Percentiles rank a stretch among this genome's conserved stretches.
phyloP scores from a whole-genome alignment of 2,888 invertebrate species.

The Fragum fragum region DNA sequence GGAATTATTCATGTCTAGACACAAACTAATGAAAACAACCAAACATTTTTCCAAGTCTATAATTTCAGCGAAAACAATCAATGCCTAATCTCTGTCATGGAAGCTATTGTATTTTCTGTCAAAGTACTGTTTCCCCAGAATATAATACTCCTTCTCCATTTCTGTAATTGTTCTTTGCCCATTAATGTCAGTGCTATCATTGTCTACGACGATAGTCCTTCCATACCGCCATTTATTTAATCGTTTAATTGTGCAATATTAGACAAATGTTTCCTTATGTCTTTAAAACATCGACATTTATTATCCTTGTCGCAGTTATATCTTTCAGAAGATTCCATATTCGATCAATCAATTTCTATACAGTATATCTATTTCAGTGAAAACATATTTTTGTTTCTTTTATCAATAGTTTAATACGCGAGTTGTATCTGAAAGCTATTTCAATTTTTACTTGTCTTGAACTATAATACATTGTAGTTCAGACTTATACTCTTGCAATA shows the following conservation, averaged over 20 bases:
- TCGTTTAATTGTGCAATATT: slow-evolving; percentile 28
- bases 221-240: slow-evolving; percentile 23
- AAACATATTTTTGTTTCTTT: too few relatives aligned
- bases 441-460: too few relatives aligned
- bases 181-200: slow-evolving; percentile 1
- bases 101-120: slow-evolving; percentile 20
- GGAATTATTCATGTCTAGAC: background rate
- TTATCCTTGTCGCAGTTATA: slow-evolving; percentile 1
- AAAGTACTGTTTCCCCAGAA: slow-evolving; percentile 3
- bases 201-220: slow-evolving; percentile 10
- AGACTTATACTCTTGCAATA: too few relatives aligned
- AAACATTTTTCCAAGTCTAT: background rate
- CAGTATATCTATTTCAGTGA: background rate
- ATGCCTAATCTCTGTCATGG: background rate
- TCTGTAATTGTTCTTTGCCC: slow-evolving; percentile 20
- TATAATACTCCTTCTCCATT: slow-evolving; percentile 21
- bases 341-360: background rate
- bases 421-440: too few relatives aligned
- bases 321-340: background rate
- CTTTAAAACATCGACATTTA: slow-evolving; percentile 16
- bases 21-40: slow-evolving; percentile 4
- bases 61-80: slow-evolving; percentile 6
- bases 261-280: slow-evolving; percentile 28
- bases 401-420: too few relatives aligned
- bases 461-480: too few relatives aligned